Conservation (phyloP, 2,888 invertebrate genomes). For the Athetis lepigone region DNA sequence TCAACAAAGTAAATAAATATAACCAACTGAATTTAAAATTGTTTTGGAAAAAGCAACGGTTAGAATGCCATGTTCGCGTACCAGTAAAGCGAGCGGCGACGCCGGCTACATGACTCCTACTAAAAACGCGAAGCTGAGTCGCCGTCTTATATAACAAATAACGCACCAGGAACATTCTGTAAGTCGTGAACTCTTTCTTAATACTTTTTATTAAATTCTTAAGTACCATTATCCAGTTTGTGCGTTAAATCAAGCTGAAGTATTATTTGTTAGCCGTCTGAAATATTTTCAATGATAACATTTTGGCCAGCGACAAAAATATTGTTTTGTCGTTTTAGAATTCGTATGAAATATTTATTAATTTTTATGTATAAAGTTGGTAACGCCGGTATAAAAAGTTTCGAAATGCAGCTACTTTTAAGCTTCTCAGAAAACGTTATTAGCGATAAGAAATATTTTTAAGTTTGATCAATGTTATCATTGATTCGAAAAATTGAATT, state of each 20-base stretch:
- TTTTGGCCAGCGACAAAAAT: not conserved
- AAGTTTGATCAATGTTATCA: not conserved
- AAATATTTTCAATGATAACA: not conserved
- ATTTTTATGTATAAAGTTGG: no score
- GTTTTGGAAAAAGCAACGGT: slow-evolving; percentile 32
- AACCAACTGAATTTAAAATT: slow-evolving; percentile 20
- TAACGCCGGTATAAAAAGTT: no score
- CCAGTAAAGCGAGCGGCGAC: slow-evolving; percentile 61
- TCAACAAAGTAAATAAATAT: not conserved
- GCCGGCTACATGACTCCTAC: slow-evolving; percentile 68
- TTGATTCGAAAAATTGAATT: not conserved
- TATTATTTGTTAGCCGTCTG: not conserved
- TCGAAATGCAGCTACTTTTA: no score
- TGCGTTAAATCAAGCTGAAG: no score
- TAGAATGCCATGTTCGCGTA: slow-evolving; percentile 46
- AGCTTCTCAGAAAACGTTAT: not conserved
- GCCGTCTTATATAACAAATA: slow-evolving; percentile 49
- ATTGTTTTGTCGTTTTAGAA: not conserved
- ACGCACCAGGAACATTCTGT: slow-evolving; percentile 22
- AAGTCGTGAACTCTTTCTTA: slow-evolving; percentile 13
- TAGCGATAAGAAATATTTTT: not conserved
- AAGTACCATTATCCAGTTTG: no score
- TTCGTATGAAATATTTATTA: no score
- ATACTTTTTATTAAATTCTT: slow-evolving; percentile 12
- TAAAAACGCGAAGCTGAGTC: slow-evolving; percentile 52